phyloP scores from a whole-genome alignment of 2,888 invertebrate species.

The Clostera curtula region DNA sequence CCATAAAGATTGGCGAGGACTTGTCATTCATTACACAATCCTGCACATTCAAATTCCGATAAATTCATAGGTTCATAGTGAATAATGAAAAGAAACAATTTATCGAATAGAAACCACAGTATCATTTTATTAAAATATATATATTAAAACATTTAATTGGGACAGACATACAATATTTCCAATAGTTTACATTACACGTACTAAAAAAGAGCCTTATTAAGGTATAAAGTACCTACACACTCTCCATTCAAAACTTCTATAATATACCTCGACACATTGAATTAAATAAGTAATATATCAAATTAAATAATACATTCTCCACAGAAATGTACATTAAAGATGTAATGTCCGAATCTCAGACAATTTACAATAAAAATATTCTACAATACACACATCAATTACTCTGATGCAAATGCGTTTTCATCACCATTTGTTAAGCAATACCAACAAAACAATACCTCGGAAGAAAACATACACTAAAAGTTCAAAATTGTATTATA shows the following conservation, averaged over 20 bases:
- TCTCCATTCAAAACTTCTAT: constrained; percentile 37
- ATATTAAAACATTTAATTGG: constrained; percentile 74
- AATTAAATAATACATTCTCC: constrained; percentile 25
- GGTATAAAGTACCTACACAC: constrained; percentile 67
- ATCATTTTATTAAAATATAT: constrained; percentile 72
- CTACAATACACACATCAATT: constrained; percentile 18
- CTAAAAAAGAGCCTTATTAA: constrained; percentile 60
- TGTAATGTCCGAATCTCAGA: constrained; percentile 16
- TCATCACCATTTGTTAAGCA: constrained; percentile 19
- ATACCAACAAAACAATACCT: constrained; percentile 14
- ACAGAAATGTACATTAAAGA: constrained; percentile 27
- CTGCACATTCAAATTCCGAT: too few species aligned
- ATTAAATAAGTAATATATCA: constrained; percentile 17
- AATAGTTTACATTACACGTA: constrained; percentile 72
- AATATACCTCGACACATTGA: constrained; percentile 21
- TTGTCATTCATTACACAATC: too few species aligned
- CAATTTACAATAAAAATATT: constrained; percentile 22
- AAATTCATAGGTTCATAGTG: too few species aligned
- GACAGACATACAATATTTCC: constrained; percentile 74
- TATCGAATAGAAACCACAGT: constrained; percentile 29
- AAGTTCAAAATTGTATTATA: too few species aligned
- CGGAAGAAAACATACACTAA: too few species aligned
- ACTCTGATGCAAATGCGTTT: constrained; percentile 32
- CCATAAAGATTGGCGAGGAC: too few species aligned
- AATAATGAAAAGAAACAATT: constrained; percentile 5